Base-by-base conservation (phyloP, 2,888 invertebrate genomes). In the Hipparchia semele region DNA sequence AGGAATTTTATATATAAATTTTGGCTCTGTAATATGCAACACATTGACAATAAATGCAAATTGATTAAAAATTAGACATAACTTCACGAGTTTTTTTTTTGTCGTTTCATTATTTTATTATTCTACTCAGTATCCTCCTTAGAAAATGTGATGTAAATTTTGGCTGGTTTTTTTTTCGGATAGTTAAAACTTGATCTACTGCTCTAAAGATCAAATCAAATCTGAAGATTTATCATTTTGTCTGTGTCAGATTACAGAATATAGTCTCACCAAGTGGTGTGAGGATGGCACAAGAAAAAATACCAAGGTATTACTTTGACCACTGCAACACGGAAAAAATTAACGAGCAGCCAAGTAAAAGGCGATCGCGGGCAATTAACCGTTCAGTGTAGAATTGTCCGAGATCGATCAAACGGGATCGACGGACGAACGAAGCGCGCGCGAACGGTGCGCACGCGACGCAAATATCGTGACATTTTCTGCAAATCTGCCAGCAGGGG, bases 401-500 rank as follows among this genome's bases (percentile, higher is more conserved):
- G 87, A 86, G 83, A 87, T 86, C 86, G 85, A 83, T 82, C 59
- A 59, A 82, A 82, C 83, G 72, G 69, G 58, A 65, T 58, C 66
- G 65, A 9, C 58, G 64, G 71, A 68, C 77, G 70, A 39, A 39
- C 39, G 39, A 39, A 4, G 39, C 39, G 39, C 39, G 33, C 68
- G 72, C 78, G 80, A 79, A 83, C 81, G 70, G 64, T 82, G 86
- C 49, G 84, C 86, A 83, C 84, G 85, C 86, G 84, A 81, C 81
- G 79, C 80, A 90, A 91, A 92, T 91, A 91, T 87, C 90, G 83
- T 88, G 90, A 90, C 90, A 90, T 90, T 90, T 90, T 84, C 84
- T 74, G 77, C 77, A 77, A 80, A 79, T 76, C 74, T 79, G 80
- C 80, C 77, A 68, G 76, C 76, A 60, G 60, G 60, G 68, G n/a